phyloP scores from a whole-genome alignment of 2,888 invertebrate species.

The Dicyrtoma fusca region DNA sequence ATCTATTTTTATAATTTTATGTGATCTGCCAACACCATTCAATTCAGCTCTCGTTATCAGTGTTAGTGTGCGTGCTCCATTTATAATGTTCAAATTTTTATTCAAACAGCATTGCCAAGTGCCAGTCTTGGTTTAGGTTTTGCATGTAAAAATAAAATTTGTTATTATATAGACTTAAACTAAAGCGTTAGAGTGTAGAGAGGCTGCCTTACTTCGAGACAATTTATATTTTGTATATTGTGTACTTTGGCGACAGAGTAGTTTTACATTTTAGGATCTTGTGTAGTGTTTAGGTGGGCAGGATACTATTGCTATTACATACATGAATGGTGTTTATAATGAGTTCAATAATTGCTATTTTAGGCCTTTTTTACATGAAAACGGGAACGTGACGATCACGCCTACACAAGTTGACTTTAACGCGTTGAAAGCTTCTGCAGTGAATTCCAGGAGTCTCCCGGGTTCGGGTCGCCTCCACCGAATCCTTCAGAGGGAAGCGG shows the following conservation, averaged over 20 bases:
- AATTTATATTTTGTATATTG: too few species aligned
- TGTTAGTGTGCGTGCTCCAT: too few species aligned
- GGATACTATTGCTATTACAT: not conserved
- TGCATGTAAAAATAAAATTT: too few species aligned
- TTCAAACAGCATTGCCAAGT: too few species aligned
- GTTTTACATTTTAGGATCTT: not conserved
- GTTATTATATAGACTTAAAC: too few species aligned
- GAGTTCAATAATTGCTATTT: slow-evolving; percentile 9
- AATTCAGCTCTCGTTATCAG: too few species aligned
- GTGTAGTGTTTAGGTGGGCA: not conserved
- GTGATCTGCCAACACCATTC: too few species aligned
- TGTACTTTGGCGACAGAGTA: not conserved
- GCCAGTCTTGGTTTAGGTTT: too few species aligned
- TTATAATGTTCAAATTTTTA: too few species aligned
- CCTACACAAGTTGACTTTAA: slow-evolving; percentile 40
- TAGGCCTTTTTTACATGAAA: slow-evolving; percentile 56
- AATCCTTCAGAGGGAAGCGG: slow-evolving; percentile 42
- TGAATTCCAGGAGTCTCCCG: slow-evolving; percentile 16
- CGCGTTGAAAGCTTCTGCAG: slow-evolving; percentile 7
- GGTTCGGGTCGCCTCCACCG: slow-evolving; percentile 41
- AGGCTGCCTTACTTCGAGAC: too few species aligned
- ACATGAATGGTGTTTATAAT: not conserved
- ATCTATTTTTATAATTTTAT: too few species aligned
- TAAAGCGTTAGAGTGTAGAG: too few species aligned
- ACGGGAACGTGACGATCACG: slow-evolving; percentile 51